Conservation (phyloP, 2,113 vertebrate species). For the Emydocephalus ijimae region DNA sequence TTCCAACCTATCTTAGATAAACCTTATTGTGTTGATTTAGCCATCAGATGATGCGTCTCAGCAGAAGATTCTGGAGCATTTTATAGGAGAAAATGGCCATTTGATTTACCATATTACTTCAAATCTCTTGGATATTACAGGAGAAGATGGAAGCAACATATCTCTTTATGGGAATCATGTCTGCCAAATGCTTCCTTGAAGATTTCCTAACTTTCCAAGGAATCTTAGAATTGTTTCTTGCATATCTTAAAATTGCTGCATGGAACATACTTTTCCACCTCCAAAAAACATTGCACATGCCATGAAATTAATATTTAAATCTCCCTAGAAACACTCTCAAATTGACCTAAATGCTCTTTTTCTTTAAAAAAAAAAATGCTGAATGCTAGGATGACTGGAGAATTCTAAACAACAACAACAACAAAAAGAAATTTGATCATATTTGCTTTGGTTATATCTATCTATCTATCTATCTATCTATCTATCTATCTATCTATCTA, state of each 20-base stretch:
- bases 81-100: not conserved
- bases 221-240: not conserved
- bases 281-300: not conserved
- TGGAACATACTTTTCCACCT: no score
- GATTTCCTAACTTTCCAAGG: not conserved
- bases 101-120: not conserved
- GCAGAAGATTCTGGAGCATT: not conserved
- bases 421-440: conserved; percentile 37
- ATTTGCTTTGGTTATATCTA: conserved; percentile 31
- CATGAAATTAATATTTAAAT: not conserved
- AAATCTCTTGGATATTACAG: not conserved
- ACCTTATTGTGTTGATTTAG: not conserved
- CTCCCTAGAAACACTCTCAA: not conserved
- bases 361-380: conserved; percentile 15
- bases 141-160: not conserved
- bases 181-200: not conserved
- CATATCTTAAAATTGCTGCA: not conserved
- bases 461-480: no score
- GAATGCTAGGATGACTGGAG: conserved; percentile 14
- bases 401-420: not conserved
- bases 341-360: not conserved
- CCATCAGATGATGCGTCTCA: not conserved
- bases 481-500: no score
- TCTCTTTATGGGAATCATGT: not conserved
- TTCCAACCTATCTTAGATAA: not conserved